Evolutionary conservation across 2,888 invertebrate genomes (phyloP), one percentile per base, ranked within the genome.

Genomic region (Cryptosula pallasiana): DNA sequence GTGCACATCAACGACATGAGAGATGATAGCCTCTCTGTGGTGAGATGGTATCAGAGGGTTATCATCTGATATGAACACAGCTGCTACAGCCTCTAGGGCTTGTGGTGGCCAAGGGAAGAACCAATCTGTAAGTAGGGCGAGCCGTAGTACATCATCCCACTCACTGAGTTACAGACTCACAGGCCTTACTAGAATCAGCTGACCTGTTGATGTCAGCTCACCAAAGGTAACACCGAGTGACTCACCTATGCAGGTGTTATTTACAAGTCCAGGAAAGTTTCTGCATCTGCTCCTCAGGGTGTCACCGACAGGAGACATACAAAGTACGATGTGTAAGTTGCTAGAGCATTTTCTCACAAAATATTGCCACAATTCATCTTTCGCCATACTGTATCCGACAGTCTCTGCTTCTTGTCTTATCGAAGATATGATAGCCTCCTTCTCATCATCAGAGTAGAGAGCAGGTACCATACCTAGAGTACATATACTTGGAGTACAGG

Each of bases 221-320:
- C n/a, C n/a, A n/a, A n/a, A n/a, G n/a, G n/a, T n/a, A n/a, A n/a
- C n/a, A n/a, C n/a, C 45, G 5, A 45, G 45, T 45, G 45, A 36
- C 73, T 69, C 69, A 36, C 69, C 73, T 20, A 74, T 74, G 27
- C 34, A 55, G 2, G 73, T 74, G 69, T 74, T 74, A 35, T 74
- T 74, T 2, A 74, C 70, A 23, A 74, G 55, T 29, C 71, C 74
- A 16, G 74, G 74, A 69, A 74, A 74, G 69, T 74, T 74, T 32
- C 74, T 35, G 36, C 74, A 74, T 34, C 74, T 70, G 32, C 32
- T 71, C 25, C 74, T 1, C 25, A 74, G 71, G 27, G 73, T 74
- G 20, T 74, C 74, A 3, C 74, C 74, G n/a, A 71, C 74, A 20
- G 74, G 74, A 27, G 74, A 71, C 74, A 74, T 74, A 20, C 69